phyloP scores from a whole-genome alignment of 2,113 vertebrate species.

The Phylloscopus trochiloides region DNA sequence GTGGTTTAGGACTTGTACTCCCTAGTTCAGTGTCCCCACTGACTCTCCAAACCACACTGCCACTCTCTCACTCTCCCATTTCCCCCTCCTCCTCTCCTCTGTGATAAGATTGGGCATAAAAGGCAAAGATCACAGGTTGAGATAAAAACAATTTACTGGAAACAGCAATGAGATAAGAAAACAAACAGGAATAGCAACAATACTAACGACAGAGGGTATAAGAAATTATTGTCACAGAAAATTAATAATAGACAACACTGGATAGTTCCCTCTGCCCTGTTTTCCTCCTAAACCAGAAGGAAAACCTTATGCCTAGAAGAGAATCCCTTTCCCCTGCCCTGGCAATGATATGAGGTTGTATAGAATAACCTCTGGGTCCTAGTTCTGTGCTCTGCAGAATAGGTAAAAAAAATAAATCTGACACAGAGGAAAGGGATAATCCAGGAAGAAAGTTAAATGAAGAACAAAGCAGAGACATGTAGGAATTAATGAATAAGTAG shows the following conservation, averaged over 20 bases:
- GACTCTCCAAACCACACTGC: neutral
- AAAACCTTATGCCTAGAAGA: neutral
- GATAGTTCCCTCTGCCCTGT: fast-evolving
- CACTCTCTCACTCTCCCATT: neutral
- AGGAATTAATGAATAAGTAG: neutral
- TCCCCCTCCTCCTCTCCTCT: neutral
- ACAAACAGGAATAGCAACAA: neutral
- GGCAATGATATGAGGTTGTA: neutral
- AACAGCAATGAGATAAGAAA: neutral
- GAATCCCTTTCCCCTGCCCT: neutral
- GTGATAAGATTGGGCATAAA: neutral
- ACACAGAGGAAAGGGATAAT: neutral
- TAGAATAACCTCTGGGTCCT: neutral
- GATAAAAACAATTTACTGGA: neutral
- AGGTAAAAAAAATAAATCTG: neutral
- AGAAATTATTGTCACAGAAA: neutral
- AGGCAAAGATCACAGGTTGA: fast-evolving
- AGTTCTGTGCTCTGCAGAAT: neutral
- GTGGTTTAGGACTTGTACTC: neutral
- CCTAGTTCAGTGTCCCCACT: neutral
- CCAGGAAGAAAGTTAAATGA: neutral
- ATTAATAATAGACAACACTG: neutral
- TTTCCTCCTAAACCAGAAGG: neutral
- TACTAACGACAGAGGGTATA: neutral
- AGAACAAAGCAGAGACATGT: neutral